These are phyloP conservation scores for Empis stercorea DNA, from an alignment of 2,888 invertebrate species.

Conservation along the genomic window DNA sequence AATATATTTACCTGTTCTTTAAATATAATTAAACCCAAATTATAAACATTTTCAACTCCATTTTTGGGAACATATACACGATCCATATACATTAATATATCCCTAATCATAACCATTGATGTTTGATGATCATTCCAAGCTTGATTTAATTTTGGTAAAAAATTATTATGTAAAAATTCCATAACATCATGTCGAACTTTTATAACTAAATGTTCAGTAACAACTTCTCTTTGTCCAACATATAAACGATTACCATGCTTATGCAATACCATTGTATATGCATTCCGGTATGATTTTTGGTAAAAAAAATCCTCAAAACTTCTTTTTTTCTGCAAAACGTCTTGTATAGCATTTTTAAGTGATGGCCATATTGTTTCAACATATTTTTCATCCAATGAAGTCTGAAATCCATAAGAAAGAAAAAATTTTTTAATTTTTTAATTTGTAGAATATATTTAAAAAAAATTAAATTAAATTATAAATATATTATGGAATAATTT, in stretches of 20 bases:
- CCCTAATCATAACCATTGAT: conserved; percentile 99
- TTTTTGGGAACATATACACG: conserved; percentile 98
- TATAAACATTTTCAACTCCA: conserved; percentile 97
- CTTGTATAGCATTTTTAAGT: conserved; percentile 96
- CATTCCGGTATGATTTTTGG: conserved; percentile 98
- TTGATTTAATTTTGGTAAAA: conserved; percentile 88
- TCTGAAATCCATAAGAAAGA: conserved; percentile 44
- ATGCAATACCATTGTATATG: conserved; percentile 99
- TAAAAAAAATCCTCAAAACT: too few species aligned
- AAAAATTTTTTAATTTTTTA: conserved; percentile 1
- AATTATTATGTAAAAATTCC: conserved; percentile 87
- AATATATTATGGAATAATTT: too few species aligned
- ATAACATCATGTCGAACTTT: conserved; percentile 93
- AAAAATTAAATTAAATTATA: too few species aligned
- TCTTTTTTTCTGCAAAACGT: too few species aligned
- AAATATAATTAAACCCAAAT: conserved; percentile 94
- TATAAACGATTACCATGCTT: conserved; percentile 98
- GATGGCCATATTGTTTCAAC: conserved; percentile 96
- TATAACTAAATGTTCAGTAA: conserved; percentile 89
- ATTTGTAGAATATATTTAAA: background rate
- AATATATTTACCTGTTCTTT: conserved; percentile 75
- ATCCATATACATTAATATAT: conserved; percentile 99
- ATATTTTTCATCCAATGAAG: conserved; percentile 99
- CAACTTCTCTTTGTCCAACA: conserved; percentile 94
- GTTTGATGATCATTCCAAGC: conserved; percentile 99